Base-by-base conservation (phyloP, 2,113 vertebrate species). In the Phaetusa simplex region DNA sequence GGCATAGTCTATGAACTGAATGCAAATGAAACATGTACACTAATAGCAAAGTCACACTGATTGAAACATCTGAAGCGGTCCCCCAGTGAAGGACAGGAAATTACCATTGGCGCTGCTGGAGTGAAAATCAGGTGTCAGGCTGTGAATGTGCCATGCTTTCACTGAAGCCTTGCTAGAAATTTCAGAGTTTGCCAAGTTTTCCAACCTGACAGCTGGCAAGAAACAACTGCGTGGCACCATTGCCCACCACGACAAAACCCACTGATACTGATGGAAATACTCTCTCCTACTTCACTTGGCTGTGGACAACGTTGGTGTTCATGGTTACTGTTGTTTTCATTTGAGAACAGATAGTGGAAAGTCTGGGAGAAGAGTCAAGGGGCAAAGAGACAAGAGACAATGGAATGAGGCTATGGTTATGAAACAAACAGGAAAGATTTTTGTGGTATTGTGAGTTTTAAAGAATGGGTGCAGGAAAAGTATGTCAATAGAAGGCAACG, bases 271-370 rank as follows among this genome's bases (percentile, higher is more conserved):
- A 30, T 11, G 7, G 21, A 36, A 91, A 8, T 71, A 21, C 2
- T n/a, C 14, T 78, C 0, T 40, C 76, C 26, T 0, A 0, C 40
- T 69, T 61, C 49, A 18, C 26, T 61, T 59, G 23, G 3, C 20
- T 78, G 9, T 34, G 3, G 67, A 73, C 27, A 78, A 8, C n/a
- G 24, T 71, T 17, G 30, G 6, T 79, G 9, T 38, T 95, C 27
- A 12, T 8, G 0, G 1, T 76, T 69, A 52, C 2, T 40, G 8
- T 2, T 58, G 47, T 26, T 92, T 93, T 72, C 19, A 9, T 85
- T 77, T 72, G 70, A 77, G 49, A 71, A 45, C 38, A 19, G 30
- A 16, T 15, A 43, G 18, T 40, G 36, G n/a, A 78, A 86, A 81
- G 12, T 34, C 43, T 89, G 23, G 23, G 47, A 87, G 56, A 82